Percentiles rank a stretch among this genome's conserved stretches.
Evolutionary conservation across 2,888 invertebrate species (phyloP).

Genomic region (Platycnemis pennipes): DNA sequence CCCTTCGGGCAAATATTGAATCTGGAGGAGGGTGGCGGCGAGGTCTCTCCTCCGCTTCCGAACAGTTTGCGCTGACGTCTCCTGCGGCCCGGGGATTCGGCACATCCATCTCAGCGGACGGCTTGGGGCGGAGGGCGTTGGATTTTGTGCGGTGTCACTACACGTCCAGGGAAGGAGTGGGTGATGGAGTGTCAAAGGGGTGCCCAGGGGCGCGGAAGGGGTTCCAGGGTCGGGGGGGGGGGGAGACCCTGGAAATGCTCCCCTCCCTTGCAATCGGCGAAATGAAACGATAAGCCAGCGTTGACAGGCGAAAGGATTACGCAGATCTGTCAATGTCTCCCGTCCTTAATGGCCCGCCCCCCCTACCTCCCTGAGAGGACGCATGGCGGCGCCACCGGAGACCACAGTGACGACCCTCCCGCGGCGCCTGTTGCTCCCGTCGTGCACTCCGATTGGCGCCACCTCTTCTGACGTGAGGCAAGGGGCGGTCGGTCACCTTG

Average conservation of each 20-base stretch:
- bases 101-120: constrained; percentile 46
- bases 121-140: constrained; percentile 5
- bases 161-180: background rate
- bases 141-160: constrained; percentile 65
- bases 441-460: no score
- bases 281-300: constrained; percentile 64
- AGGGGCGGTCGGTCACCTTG: no score
- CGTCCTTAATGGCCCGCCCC: background rate
- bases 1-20: constrained; percentile 52
- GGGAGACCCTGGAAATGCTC: background rate
- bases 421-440: no score
- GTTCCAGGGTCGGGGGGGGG: background rate
- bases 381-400: no score
- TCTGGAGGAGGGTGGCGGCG: background rate
- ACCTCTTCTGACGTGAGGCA: no score
- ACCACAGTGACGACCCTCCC: no score
- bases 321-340: constrained; percentile 58
- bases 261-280: constrained; percentile 47
- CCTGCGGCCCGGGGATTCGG: constrained; percentile 25
- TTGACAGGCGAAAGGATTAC: constrained; percentile 67
- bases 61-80: constrained; percentile 66
- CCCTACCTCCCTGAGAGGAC: background rate
- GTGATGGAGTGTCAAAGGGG: background rate
- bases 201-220: background rate
- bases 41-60: background rate